Evolutionary conservation across 2,888 invertebrate genomes (phyloP).

Genomic region (Branchellion lobata): DNA sequence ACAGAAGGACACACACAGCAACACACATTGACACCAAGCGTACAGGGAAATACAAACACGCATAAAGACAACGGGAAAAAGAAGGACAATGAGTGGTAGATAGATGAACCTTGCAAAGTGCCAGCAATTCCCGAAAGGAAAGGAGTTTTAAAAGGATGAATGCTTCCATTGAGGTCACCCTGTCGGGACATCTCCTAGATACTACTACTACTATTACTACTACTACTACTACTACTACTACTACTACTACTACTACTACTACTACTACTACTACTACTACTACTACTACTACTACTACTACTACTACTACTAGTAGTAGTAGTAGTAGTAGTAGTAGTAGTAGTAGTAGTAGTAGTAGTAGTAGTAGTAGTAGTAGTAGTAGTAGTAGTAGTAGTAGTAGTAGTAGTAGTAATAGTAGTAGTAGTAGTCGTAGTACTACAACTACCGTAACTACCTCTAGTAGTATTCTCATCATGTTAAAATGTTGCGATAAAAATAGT

Average conservation of each 20-base stretch:
- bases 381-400: background rate
- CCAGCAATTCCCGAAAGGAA: background rate
- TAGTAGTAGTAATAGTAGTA: background rate
- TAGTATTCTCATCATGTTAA: too few species aligned
- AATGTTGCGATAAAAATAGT: too few species aligned
- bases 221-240: constrained; percentile 50
- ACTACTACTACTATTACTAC: constrained; percentile 47
- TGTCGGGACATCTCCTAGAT: background rate
- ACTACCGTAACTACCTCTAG: too few species aligned
- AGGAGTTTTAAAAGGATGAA: background rate
- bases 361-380: background rate
- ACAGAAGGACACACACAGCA: too few species aligned
- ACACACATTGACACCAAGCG: too few species aligned
- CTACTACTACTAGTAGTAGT: constrained; percentile 44
- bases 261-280: constrained; percentile 47
- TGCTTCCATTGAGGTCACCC: constrained; percentile 11
- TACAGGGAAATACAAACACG: too few species aligned
- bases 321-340: constrained; percentile 36
- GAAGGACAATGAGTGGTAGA: background rate
- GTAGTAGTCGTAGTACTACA: background rate
- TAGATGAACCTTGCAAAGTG: constrained; percentile 12
- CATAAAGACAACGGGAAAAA: too few species aligned
- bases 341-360: background rate
- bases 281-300: constrained; percentile 23
- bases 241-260: constrained; percentile 50